Percentiles rank a stretch among this genome's conserved stretches.
Evolutionary conservation across 2,888 invertebrate species (phyloP).

Genomic region (Dynastes tityus): DNA sequence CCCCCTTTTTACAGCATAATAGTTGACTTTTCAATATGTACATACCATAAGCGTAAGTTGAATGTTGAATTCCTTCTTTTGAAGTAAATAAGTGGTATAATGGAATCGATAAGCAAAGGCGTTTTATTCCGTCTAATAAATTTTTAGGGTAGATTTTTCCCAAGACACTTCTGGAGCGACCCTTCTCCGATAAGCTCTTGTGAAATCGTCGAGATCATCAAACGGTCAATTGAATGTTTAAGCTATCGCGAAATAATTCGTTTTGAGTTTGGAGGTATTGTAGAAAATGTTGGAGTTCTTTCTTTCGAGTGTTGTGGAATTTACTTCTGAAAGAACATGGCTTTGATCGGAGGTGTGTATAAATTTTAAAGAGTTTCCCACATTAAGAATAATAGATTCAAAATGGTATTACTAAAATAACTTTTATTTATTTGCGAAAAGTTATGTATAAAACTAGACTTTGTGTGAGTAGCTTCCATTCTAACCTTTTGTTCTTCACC

Average conservation of each 20-base stretch:
- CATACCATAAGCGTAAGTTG: not conserved
- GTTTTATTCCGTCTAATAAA: not conserved
- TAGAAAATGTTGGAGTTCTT: conserved; percentile 9
- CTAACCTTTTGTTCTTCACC: too few relatives aligned
- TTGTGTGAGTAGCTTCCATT: too few relatives aligned
- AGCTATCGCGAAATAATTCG: conserved; percentile 15
- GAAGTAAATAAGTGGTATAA: conserved; percentile 15
- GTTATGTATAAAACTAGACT: too few relatives aligned
- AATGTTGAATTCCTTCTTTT: conserved; percentile 24
- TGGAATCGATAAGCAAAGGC: not conserved
- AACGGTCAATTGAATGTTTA: conserved; percentile 43
- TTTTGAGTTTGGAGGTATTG: conserved; percentile 1
- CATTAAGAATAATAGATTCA: not conserved
- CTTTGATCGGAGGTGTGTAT: not conserved
- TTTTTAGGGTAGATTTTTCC: conserved; percentile 36
- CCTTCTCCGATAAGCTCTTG: not conserved
- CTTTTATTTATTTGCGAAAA: too few relatives aligned
- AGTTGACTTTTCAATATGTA: conserved; percentile 14
- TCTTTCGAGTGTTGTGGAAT: not conserved
- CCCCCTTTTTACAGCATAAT: conserved; percentile 14
- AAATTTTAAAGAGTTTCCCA: conserved; percentile 1
- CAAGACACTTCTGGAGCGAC: conserved; percentile 26
- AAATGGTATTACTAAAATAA: too few relatives aligned
- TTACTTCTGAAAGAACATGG: not conserved
- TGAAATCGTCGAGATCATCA: not conserved